Evolutionary conservation across 2,797 vertebrate genomes (phyloP), one percentile per base, ranked within the genome.

Genomic region (Sandelia bainsii): DNA sequence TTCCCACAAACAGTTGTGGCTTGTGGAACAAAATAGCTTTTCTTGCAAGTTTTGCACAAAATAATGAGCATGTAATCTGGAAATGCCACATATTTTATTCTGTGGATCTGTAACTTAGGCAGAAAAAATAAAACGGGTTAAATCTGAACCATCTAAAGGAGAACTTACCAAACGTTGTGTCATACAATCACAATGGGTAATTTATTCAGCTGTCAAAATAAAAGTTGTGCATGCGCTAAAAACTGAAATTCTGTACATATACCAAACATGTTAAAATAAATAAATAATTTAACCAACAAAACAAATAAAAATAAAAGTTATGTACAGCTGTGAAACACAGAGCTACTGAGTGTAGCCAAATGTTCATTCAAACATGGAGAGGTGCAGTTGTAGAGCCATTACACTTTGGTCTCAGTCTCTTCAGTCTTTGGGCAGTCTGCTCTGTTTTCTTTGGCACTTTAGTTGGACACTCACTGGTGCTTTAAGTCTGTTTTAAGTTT

Each of bases 231-330:
- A 90, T 74, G 84, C 71, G 81, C 63, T 58, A 82, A 39, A 85
- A 82, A 86, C 67, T 4, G 16, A 49, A 63, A 81, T 78, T 92
- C 74, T 90, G 77, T 87, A 83, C 85, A 90, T 29, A 34, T 75
- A 66, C 48, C 42, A 62, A 81, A 76, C 73, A 63, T 40, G 60
- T 66, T 23, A 80, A 92, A 93, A 93, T 95, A 94, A 95, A 95
- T 95, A 94, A 95, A 94, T 95, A 94, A 94, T 69, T 94, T 93
- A 95, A 79, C 89, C 49, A 79, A 62, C 9, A 66, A 56, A 67
- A 72, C 58, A 54, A 74, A 77, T 46, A 19, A 63, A 75, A 80
- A 82, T 40, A 76, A 79, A 79, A 80, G 39, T 75, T 87, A 60
- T 84, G 66, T 91, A 91, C 87, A 91, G 65, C 61, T 65, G 62